These are phyloP conservation scores for Phortica magna DNA, from an alignment of 2,888 invertebrate genomes.

Conservation along the genomic window DNA sequence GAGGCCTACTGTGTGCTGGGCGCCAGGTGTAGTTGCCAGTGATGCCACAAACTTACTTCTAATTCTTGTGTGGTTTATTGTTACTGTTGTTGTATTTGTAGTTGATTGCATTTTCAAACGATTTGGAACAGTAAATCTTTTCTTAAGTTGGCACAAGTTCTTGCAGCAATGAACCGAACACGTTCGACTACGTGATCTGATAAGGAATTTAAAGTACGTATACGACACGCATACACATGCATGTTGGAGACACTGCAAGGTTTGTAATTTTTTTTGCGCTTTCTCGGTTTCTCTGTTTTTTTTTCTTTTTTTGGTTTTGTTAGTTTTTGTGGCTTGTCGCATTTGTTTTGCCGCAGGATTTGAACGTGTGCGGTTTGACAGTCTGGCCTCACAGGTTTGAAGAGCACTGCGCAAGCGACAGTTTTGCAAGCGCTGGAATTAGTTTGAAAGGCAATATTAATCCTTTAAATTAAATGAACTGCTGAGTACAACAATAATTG, in stretches of 20 bases:
- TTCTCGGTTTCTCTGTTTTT: background rate
- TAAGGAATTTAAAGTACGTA: slow-evolving; percentile 58
- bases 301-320: background rate
- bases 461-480: background rate
- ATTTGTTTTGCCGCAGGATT: slow-evolving; percentile 10
- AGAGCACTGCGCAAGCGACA: background rate
- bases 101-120: slow-evolving; percentile 25
- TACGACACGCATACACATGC: slow-evolving; percentile 14
- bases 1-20: too few relatives aligned
- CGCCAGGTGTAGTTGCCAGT: too few relatives aligned
- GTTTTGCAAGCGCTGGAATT: background rate
- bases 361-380: background rate
- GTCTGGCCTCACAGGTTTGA: background rate
- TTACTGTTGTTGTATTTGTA: background rate
- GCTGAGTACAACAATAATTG: background rate
- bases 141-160: slow-evolving; percentile 18
- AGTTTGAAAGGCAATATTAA: background rate
- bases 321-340: slow-evolving; percentile 12
- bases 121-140: slow-evolving; percentile 28
- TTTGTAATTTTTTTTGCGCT: slow-evolving; percentile 9
- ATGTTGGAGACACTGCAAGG: slow-evolving; percentile 9
- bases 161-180: slow-evolving; percentile 44
- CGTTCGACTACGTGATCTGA: slow-evolving; percentile 66
- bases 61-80: background rate
- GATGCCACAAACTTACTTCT: background rate